Base-by-base conservation (phyloP, 2,113 vertebrate genomes). In the Sapajus apella region DNA sequence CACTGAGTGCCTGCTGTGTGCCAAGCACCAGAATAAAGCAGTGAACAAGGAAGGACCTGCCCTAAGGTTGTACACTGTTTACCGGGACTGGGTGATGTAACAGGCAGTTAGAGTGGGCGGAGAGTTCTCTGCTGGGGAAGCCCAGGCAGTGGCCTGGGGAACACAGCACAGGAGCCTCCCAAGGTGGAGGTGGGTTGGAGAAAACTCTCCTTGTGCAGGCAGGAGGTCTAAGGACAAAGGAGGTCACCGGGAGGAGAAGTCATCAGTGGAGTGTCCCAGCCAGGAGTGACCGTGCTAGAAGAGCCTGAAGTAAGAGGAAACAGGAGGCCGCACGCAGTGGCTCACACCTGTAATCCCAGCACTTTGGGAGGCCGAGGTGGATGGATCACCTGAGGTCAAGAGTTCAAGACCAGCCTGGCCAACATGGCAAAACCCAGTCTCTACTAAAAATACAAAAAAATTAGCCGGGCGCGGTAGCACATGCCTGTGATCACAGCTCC, bases 271-370 rank as follows among this genome's bases (percentile, higher is more conserved):
- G 47, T 86, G 35, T 55, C 45, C 66, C 3, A 32, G 82, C 40
- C 47, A 58, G 14, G 35, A 17, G 68, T 58, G n/a, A 86, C 18
- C 37, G 2, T 52, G 20, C n/a, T 75, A 17, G 17, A 77, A 91
- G 47, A 92, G 56, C 40, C 23, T 5, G 0, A 27, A 77, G 32
- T 40, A 40, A 68, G 61, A 90, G 27, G 17, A 30, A 64, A 64
- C 13, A 5, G 61, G 27, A 25, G 27, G 61, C 61, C 30, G 1
- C 3, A 5, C 5, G 0, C 12, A 0, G 61, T 32, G 27, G 61
- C 61, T 64, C 12, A 32, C 12, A 13, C 61, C 61, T 64, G 61
- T 64, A 32, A 64, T 64, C 61, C 61, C 61, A 64, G 27, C 30
- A 32, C 27, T 64, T 64, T 30, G 61, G 61, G 61, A 64, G 11